Evolutionary conservation across 1,140 invertebrate species (phyloP), one percentile per base, ranked within the genome.

Genomic region (Diorhabda elongata): DNA sequence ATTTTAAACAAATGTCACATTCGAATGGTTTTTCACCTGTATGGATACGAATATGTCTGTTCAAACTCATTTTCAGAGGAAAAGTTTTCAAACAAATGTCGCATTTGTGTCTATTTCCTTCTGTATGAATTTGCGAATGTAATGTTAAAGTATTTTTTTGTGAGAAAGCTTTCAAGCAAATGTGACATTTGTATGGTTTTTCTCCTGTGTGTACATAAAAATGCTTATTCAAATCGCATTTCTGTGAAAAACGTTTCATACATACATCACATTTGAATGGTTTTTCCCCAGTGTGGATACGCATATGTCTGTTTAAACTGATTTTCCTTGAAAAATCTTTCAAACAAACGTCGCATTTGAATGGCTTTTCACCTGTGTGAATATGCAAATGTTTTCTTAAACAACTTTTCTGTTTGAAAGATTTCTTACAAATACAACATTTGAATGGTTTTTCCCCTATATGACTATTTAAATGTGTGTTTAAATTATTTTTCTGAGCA

Each of bases 151-250:
- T 52, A 52, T 9, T 9, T 52, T 52, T 52, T 52, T 52, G 45
- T 52, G 63, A 58, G 26, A 26, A 26, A 26, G 26, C 26, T 26
- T 26, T 26, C 26, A 26, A 26, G 26, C 26, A 26, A 26, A 26
- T 26, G 26, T 26, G 26, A 26, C 26, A 26, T 26, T 26, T 26
- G 26, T 26, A 26, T 26, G 26, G 26, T 26, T 26, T 26, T 26
- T 26, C 26, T 26, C 26, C 26, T 26, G 26, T 26, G 26, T 26
- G 26, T 26, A 26, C 26, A 26, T 26, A 26, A 26, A 8, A 85
- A 52, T 52, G 45, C 2, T 52, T 52, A 5, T 52, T 9, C 8
- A 52, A 52, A 52, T 52, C 5, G 8, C 5, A 5, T 9, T 52
- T 52, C 8, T 52, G 45, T 5, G 45, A 5, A 52, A 52, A 52